A percentile compares a stretch with the other conserved stretches of the same genome.
Evolutionary conservation across 1,140 invertebrate genomes (phyloP).

Genomic region (Leptoteleia sp.): DNA sequence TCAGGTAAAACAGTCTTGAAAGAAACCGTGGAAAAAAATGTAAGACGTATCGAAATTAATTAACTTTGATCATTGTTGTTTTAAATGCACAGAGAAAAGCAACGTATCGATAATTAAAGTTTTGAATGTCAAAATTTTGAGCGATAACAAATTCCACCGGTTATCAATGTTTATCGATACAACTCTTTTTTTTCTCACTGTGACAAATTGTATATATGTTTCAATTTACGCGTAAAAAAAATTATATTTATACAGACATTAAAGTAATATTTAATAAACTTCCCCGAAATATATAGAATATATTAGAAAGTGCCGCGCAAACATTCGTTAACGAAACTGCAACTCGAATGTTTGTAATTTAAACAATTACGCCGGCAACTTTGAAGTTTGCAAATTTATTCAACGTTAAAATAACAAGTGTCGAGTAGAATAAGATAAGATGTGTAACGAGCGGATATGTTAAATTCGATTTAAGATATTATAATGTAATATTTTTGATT

Average conservation of each 20-base stretch:
- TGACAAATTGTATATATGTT: not conserved
- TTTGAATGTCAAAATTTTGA: too few relatives aligned
- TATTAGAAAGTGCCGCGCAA: too few relatives aligned
- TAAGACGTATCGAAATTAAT: not conserved
- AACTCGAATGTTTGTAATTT: too few relatives aligned
- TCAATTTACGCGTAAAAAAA: too few relatives aligned
- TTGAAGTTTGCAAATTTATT: not conserved
- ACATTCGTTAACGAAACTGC: too few relatives aligned
- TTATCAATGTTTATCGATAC: too few relatives aligned
- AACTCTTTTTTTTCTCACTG: too few relatives aligned
- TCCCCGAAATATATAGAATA: not conserved
- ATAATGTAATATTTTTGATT: conserved; percentile 16
- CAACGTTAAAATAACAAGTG: not conserved
- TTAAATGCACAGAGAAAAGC: too few relatives aligned
- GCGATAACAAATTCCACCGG: too few relatives aligned
- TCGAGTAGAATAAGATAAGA: conserved; percentile 1
- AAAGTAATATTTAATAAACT: not conserved
- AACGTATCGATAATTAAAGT: too few relatives aligned
- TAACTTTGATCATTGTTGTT: too few relatives aligned
- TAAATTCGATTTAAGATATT: conserved; percentile 14
- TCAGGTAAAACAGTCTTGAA: not conserved
- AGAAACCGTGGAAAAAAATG: not conserved
- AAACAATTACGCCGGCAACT: too few relatives aligned
- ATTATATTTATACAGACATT: conserved; percentile 1
- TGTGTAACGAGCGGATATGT: not conserved